These are phyloP conservation scores for Platorchestia sp. DNA, from an alignment of 1,140 invertebrate genomes.

Conservation along the genomic window DNA sequence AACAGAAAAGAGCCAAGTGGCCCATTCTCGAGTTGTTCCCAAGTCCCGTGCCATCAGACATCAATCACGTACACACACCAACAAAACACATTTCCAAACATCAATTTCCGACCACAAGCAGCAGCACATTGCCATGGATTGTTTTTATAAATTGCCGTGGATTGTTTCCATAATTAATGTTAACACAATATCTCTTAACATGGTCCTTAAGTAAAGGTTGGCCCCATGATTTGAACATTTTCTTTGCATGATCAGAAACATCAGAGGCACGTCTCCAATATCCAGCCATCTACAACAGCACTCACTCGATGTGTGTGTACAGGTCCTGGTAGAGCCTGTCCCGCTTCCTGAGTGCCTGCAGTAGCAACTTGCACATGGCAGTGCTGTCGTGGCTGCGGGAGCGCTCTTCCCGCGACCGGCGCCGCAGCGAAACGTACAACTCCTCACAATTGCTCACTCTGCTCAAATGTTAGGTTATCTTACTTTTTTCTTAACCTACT, in stretches of 20 bases:
- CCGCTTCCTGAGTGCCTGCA: constrained; percentile 65
- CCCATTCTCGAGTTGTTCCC: too few relatives aligned
- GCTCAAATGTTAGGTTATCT: not conserved
- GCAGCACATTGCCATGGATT: too few relatives aligned
- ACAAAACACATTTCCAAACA: too few relatives aligned
- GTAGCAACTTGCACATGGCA: constrained; percentile 66
- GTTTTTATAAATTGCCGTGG: too few relatives aligned
- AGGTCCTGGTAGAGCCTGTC: constrained; percentile 66
- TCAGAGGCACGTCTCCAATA: not conserved
- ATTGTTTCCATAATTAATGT: not conserved
- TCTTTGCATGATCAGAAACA: not conserved
- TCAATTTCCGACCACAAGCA: too few relatives aligned
- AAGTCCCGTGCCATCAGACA: too few relatives aligned
- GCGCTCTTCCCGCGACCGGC: constrained; percentile 63
- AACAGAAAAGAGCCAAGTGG: not conserved
- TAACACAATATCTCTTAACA: not conserved
- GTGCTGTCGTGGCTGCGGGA: constrained; percentile 64
- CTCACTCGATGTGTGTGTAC: constrained; percentile 66
- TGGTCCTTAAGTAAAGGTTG: not conserved
- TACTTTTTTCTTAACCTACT: too few relatives aligned
- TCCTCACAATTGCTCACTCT: constrained; percentile 63
- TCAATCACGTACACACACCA: too few relatives aligned
- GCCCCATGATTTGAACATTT: too few relatives aligned
- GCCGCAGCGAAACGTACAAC: constrained; percentile 62
- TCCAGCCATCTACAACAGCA: not conserved